Evolutionary conservation across 2,113 vertebrate species (phyloP), one percentile per base, ranked within the genome.

Genomic region (Pogona vitticeps): DNA sequence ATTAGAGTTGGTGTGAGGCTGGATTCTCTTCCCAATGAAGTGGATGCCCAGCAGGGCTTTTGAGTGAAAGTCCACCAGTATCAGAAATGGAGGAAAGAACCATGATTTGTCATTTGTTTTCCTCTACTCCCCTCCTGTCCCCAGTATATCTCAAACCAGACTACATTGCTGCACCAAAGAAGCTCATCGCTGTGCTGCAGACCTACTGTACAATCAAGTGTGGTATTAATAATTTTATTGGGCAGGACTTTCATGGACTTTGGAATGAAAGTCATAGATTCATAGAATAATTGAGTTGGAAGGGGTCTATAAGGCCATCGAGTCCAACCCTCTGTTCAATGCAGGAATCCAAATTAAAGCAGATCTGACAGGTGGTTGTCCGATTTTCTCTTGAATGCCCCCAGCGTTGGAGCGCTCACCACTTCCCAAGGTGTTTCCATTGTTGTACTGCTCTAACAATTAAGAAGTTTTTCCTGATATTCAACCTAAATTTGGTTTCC

Each of bases 51-150:
- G 80, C 42, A 63, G 17, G n/a, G n/a, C 56, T 92, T 88, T 76
- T 67, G 86, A 91, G 31, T 0, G 0, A 0, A 58, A 46, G 0
- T 73, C 46, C 0, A 42, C 68, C 17, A n/a, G 20, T 76, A 23
- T 84, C 88, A 52, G 18, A 46, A 28, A 65, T 33, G 72, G 76
- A 78, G 77, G 61, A 36, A 33, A 86, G 72, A 88, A 3, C 3
- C 15, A 23, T 76, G 31, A 82, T 80, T 52, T 58, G 3, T 65
- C 73, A 84, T 42, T 12, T 3, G 2, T 12, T 68, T 20, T 38
- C 15, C 21, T 28, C 71, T 2, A 31, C 58, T 31, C 31, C 33
- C 71, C 21, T 18, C 33, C 52, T 26, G 26, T 31, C 28, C 56
- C 36, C 76, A 68, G 36, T 40, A 52, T 70, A 58, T 38, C 63